phyloP scores from a whole-genome alignment of 2,113 vertebrate genomes.

The Azemiops feae region DNA sequence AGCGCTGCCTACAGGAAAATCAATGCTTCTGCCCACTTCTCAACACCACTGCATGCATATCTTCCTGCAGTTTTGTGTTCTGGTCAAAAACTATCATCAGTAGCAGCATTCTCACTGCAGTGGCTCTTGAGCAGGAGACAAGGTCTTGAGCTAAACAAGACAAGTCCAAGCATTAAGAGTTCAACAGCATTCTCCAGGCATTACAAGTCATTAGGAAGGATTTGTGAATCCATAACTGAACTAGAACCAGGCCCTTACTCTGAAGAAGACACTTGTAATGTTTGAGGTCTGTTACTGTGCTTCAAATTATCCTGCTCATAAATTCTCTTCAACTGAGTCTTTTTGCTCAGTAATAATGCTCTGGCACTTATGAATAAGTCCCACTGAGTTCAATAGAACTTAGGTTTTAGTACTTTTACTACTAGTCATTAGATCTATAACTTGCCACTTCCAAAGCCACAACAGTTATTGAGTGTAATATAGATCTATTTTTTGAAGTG shows the following conservation, averaged over 20 bases:
- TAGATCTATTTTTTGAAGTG: not conserved
- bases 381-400: not conserved
- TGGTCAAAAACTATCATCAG: slow-evolving; percentile 1
- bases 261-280: not conserved
- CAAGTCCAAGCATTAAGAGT: not conserved
- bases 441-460: not conserved
- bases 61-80: slow-evolving; percentile 38
- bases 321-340: not conserved
- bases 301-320: not conserved
- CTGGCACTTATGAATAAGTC: not conserved
- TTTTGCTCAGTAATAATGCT: not conserved
- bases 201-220: not conserved
- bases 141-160: not conserved
- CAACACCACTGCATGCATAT: slow-evolving; percentile 16
- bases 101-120: not conserved
- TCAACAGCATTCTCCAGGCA: too few relatives aligned
- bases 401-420: not conserved
- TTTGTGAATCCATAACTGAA: not conserved
- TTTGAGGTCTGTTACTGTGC: not conserved
- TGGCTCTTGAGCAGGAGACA: not conserved
- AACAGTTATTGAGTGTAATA: not conserved
- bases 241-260: not conserved
- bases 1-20: slow-evolving; percentile 62
- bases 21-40: slow-evolving; percentile 48
- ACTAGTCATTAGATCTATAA: not conserved